Conservation (phyloP, 2,888 invertebrate genomes). For the Globia sparganii region DNA sequence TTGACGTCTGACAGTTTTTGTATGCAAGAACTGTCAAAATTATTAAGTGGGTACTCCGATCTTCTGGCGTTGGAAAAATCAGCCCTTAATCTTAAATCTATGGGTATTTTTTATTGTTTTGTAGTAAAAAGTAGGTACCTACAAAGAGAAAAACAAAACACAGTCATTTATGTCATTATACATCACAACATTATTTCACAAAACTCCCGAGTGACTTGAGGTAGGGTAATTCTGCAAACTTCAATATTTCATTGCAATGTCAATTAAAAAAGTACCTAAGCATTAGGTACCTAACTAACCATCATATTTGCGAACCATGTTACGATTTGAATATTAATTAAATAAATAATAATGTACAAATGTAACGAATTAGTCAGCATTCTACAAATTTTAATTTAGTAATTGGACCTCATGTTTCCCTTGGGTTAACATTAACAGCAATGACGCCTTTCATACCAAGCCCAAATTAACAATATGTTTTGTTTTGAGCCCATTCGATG, state of each 20-base stretch:
- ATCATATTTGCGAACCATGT: slow-evolving; percentile 42
- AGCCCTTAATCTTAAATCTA: neutral
- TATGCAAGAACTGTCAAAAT: too few species aligned
- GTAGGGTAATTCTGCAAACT: slow-evolving; percentile 44
- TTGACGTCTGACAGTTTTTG: too few species aligned
- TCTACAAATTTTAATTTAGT: slow-evolving; percentile 69
- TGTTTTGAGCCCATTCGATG: slow-evolving; percentile 47
- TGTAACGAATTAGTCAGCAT: slow-evolving; percentile 61
- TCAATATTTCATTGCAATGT: slow-evolving; percentile 27
- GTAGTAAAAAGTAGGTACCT: neutral
- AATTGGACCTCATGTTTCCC: slow-evolving; percentile 65
- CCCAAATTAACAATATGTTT: slow-evolving; percentile 62
- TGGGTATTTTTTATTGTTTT: neutral
- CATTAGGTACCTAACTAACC: neutral
- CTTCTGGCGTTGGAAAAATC: too few species aligned
- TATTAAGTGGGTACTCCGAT: too few species aligned
- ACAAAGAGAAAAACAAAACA: neutral
- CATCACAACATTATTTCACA: neutral
- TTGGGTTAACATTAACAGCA: slow-evolving; percentile 61
- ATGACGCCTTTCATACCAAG: slow-evolving; percentile 64
- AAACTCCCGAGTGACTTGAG: slow-evolving; percentile 11
- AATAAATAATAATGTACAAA: slow-evolving; percentile 54
- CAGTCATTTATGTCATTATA: neutral
- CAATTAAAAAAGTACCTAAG: slow-evolving; percentile 25
- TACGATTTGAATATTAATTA: slow-evolving; percentile 62